phyloP scores from a whole-genome alignment of 2,113 vertebrate species.

The Coreoperca whiteheadi region DNA sequence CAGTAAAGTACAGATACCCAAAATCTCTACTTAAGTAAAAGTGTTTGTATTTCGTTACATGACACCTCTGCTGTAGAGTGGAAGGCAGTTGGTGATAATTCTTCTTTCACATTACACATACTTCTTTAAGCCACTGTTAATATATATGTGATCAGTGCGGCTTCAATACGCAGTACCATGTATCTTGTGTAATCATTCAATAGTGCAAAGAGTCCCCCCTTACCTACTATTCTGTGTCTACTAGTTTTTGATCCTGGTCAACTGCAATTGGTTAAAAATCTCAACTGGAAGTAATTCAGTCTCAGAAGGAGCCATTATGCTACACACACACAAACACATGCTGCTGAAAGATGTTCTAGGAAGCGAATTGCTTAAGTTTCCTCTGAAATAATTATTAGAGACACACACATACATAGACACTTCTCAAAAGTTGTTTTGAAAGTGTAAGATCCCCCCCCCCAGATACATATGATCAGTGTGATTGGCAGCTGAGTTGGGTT shows the following conservation, averaged over 20 bases:
- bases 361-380: background rate
- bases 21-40: too few species aligned
- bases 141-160: background rate
- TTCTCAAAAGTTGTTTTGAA: background rate
- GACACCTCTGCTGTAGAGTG: too few species aligned
- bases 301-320: background rate
- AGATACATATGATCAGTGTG: slow-evolving; percentile 3
- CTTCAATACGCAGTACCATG: background rate
- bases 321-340: background rate
- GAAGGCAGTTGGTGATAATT: background rate
- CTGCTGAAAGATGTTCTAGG: background rate
- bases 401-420: too few species aligned
- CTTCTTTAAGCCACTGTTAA: background rate
- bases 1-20: too few species aligned
- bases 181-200: background rate
- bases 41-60: too few species aligned
- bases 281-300: background rate
- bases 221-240: background rate
- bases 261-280: background rate
- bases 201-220: background rate
- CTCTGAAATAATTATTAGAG: background rate
- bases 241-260: background rate
- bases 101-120: background rate
- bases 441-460: background rate
- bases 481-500: slow-evolving; percentile 21